Conservation (phyloP, 2,797 vertebrate genomes). For the Peromyscus attwateri region DNA sequence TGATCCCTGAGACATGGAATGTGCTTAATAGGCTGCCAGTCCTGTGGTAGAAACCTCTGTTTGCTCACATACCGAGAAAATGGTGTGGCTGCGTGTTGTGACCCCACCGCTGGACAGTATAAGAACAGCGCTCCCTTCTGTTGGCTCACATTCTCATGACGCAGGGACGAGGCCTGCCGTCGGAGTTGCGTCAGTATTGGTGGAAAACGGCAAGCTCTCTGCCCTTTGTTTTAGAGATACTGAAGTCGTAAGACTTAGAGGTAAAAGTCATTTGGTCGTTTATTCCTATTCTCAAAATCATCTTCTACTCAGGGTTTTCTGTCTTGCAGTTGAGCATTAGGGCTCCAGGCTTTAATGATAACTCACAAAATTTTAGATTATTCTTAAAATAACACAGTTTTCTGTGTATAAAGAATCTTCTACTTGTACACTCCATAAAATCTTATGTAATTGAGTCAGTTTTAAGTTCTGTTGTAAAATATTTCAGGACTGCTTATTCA, state of each 20-base stretch:
- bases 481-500: not conserved
- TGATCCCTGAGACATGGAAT: not conserved
- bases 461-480: conserved; percentile 49
- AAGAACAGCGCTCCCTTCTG: not conserved
- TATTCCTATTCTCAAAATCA: not conserved
- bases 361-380: conserved; percentile 1
- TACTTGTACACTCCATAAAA: not conserved
- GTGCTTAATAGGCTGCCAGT: not conserved
- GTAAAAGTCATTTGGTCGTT: not conserved
- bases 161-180: not conserved
- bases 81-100: not conserved
- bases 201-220: not conserved
- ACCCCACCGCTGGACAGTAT: not conserved
- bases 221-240: not conserved
- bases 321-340: not conserved
- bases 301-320: not conserved
- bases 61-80: not conserved
- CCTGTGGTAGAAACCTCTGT: not conserved
- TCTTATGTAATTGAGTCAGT: not conserved
- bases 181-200: not conserved
- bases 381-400: not conserved
- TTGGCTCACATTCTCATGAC: not conserved
- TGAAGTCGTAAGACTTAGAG: not conserved
- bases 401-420: not conserved
- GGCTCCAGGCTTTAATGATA: not conserved